These are phyloP conservation scores for Paratilapia polleni DNA, from an alignment of 2,113 vertebrate species.

Conservation along the genomic window DNA sequence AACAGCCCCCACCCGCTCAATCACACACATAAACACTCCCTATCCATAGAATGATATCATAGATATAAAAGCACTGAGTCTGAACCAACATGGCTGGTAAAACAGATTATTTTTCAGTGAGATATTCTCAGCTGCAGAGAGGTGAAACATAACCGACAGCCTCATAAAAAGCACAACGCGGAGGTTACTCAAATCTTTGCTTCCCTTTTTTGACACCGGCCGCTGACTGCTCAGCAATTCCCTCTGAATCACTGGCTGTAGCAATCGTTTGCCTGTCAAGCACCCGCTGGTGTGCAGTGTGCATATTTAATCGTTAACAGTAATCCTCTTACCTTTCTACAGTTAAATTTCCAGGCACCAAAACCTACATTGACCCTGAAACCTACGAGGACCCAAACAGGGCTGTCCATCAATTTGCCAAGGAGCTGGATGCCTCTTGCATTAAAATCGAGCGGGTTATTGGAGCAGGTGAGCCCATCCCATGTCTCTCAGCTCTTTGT, in stretches of 20 bases:
- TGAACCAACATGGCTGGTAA: not conserved
- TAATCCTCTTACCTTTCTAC: conserved; percentile 98
- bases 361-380: conserved; percentile 99
- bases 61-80: not conserved
- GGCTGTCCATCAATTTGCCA: conserved; percentile 99
- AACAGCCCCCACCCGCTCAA: not conserved
- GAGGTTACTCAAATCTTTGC: conserved; percentile 37
- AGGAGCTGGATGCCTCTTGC: conserved; percentile 99
- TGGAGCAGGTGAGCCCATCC: conserved; percentile 92
- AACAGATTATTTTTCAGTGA: not conserved
- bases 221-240: conserved; percentile 42
- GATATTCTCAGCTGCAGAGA: not conserved
- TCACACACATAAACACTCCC: not conserved
- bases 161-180: conserved; percentile 11
- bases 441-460: conserved; percentile 99
- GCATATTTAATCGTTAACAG: conserved; percentile 90
- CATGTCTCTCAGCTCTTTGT: conserved; percentile 75
- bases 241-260: conserved; percentile 45
- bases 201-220: conserved; percentile 37
- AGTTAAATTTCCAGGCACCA: conserved; percentile 99
- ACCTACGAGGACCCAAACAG: conserved; percentile 99
- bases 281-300: conserved; percentile 77
- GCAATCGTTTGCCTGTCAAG: conserved; percentile 77
- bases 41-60: not conserved
- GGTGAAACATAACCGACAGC: conserved; percentile 13